Conservation (phyloP, 2,888 invertebrate genomes). For the Ophion costatus region DNA sequence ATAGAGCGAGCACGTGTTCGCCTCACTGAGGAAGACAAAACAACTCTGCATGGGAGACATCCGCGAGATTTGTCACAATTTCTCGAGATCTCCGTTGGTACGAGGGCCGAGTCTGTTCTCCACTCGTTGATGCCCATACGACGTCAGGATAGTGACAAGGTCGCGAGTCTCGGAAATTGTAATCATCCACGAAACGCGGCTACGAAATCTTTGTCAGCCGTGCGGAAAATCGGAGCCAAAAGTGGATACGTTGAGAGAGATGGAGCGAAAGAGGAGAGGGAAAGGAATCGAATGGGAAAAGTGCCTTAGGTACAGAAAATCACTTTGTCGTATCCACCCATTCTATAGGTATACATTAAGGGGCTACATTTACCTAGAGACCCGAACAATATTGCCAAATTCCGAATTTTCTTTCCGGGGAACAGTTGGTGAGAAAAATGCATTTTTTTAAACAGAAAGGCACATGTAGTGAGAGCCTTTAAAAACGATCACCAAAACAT, state of each 20-base stretch:
- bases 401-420: no score
- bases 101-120: background rate
- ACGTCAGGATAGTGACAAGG: constrained; percentile 44
- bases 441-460: no score
- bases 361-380: no score
- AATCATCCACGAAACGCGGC: constrained; percentile 58
- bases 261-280: no score
- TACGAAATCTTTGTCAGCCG: constrained; percentile 36
- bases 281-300: background rate
- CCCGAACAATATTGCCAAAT: no score
- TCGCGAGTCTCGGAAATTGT: constrained; percentile 34
- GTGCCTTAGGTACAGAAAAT: background rate
- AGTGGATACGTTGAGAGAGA: constrained; percentile 5
- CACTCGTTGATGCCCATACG: background rate
- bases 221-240: background rate
- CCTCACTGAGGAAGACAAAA: background rate
- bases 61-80: constrained; percentile 1
- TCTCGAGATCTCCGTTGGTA: background rate
- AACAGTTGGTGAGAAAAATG: no score
- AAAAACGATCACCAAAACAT: no score
- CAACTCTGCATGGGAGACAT: background rate
- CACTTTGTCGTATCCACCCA: background rate
- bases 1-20: background rate
- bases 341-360: no score
- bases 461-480: no score